These are phyloP conservation scores for Tenebrosternarchus preto DNA, from an alignment of 2,113 vertebrate genomes.

Conservation along the genomic window DNA sequence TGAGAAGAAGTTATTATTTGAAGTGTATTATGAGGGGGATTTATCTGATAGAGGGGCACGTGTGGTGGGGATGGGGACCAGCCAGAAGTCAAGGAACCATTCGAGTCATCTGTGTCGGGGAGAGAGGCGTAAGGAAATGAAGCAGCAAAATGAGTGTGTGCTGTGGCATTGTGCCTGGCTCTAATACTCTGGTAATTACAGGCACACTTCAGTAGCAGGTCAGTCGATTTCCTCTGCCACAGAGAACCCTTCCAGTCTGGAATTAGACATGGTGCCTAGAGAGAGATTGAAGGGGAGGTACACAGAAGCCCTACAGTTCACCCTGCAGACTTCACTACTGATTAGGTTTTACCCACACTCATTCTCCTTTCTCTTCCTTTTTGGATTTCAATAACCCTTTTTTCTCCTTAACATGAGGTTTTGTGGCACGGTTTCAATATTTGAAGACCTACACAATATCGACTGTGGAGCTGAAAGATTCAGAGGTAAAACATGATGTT, in stretches of 20 bases:
- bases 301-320: constrained; percentile 32
- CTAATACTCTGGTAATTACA: constrained; percentile 59
- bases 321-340: constrained; percentile 19
- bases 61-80: background rate
- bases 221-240: constrained; percentile 38
- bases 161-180: constrained; percentile 48
- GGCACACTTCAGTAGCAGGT: constrained; percentile 52
- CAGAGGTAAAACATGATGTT: background rate
- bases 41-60: no score
- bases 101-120: constrained; percentile 63
- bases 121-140: constrained; percentile 74
- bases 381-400: background rate
- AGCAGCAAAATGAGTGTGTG: constrained; percentile 55
- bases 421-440: background rate
- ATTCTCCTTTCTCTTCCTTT: constrained; percentile 1
- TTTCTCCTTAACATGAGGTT: background rate
- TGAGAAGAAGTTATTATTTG: background rate
- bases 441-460: background rate
- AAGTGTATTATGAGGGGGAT: constrained; percentile 12
- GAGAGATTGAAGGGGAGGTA: constrained; percentile 6
- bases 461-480: background rate
- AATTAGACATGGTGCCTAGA: constrained; percentile 10
- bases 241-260: constrained; percentile 44
- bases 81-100: no score
- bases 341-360: constrained; percentile 20